These are phyloP conservation scores for Sylvia borin DNA, from an alignment of 2,797 vertebrate genomes.

Conservation along the genomic window DNA sequence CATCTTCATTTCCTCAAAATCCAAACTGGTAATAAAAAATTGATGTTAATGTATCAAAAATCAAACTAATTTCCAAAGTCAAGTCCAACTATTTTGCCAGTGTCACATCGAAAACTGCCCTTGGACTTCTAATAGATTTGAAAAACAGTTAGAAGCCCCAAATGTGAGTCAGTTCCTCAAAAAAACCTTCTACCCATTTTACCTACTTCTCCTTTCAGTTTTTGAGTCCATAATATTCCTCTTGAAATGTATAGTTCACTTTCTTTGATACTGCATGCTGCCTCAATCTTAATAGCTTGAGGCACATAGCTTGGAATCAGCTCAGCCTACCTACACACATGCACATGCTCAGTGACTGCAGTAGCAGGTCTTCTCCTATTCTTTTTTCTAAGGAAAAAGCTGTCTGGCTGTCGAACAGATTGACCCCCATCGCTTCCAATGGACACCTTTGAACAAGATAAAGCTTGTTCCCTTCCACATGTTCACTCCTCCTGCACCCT, in stretches of 20 bases:
- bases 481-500: background rate
- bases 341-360: background rate
- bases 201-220: background rate
- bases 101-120: background rate
- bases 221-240: background rate
- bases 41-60: background rate
- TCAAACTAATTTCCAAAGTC: background rate
- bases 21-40: background rate
- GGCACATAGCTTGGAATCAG: background rate
- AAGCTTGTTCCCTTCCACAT: accelerated
- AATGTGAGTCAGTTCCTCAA: background rate
- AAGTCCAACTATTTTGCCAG: background rate
- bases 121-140: background rate
- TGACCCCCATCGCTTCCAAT: background rate
- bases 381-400: background rate
- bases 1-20: background rate
- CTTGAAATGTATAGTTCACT: background rate
- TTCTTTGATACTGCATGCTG: background rate
- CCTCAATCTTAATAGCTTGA: background rate
- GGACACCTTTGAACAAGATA: background rate
- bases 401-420: background rate
- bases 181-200: background rate
- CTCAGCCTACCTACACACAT: background rate
- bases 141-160: background rate
- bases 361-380: background rate